Base-by-base conservation (phyloP, 2,113 vertebrate genomes). In the Gavialis gangeticus region DNA sequence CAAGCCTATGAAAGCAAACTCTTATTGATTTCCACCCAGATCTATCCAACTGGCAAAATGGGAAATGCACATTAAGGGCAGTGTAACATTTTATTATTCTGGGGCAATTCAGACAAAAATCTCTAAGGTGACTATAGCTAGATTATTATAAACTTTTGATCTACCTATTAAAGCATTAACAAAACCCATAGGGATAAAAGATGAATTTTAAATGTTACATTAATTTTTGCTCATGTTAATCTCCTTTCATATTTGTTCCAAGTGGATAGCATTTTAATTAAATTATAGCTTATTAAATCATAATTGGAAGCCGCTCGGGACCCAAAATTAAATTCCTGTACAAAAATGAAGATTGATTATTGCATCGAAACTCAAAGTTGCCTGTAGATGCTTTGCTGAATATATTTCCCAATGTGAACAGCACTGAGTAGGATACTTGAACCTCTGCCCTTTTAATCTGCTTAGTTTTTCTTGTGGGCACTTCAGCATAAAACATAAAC, bases 221-320 rank as follows among this genome's bases (percentile, higher is more conserved):
- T 94, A 94, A 81, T 78, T 94, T 92, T 85, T 87, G 81, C 88
- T 88, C 92, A 83, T 92, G 59, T 71, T 82, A 87, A 54, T 87
- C n/a, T 46, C 63, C 84, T 84, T 75, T 73, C 80, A n/a, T 59
- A 75, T 55, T 84, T 28, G 66, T 79, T 88, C 67, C 57, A 30
- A 88, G 75, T 55, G 66, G 46, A 25, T 93, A 95, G 79, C 82
- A 60, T 62, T 97, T 96, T 97, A 96, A 98, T 98, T 98, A 95
- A 96, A 95, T 92, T 90, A 87, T 46, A 90, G 66, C 93, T 90
- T 88, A 64, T 91, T 89, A 85, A 92, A 81, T 86, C 79, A 93
- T 95, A 90, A 90, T 94, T 91, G 94, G 94, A 75, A 89, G 84
- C 90, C 89, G 82, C 60, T 18, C 63, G 83, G 80, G 85, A 87